Evolutionary conservation across 2,888 invertebrate genomes (phyloP), one percentile per base, ranked within the genome.

Genomic region (Coenonympha glycerion): DNA sequence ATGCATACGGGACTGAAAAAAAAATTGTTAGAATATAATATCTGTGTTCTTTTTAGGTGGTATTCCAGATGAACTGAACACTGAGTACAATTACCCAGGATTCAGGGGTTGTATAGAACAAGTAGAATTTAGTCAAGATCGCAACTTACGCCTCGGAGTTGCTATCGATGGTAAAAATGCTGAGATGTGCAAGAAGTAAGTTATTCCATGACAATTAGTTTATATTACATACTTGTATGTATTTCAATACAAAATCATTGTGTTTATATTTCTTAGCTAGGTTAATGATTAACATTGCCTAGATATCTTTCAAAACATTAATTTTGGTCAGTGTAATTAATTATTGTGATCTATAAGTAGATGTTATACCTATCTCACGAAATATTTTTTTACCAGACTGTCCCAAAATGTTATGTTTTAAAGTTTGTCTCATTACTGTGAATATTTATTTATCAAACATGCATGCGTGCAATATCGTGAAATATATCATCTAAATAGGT

Each of bases 61-160:
- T 36, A 90, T 94, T 8, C 97, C 97, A 0, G 91, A 95, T 60
- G 81, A 90, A 41, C 76, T 89, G 39, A 83, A 89, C 57, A 82
- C 88, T 57, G 91, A 93, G 85, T 92, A 93, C 19, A 90, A 89
- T 31, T 90, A 91, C 57, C 90, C 91, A 11, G 95, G 95, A 16
- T 94, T 97, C 69, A 88, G 84, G 44, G 97, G 97, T 11, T 97
- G 97, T 78, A 91, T 97, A 51, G 93, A 94, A 66, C 92, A 92
- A 47, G 88, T 97, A 33, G 93, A 93, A 69, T 89, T 95, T 51
- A 93, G 93, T 79, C 86, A 91, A 68, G 84, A 19, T 4, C 58
- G 60, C 11, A 56, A 91, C 34, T 84, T 96, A 52, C 90, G 93
- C 68, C 88, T 97, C 55, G 93, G 93, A 58, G 89, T 88, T 48